Percentiles rank a stretch among this genome's conserved stretches.
Conservation (phyloP, 1,140 invertebrate species). For the Dendroctonus ponderosae region DNA sequence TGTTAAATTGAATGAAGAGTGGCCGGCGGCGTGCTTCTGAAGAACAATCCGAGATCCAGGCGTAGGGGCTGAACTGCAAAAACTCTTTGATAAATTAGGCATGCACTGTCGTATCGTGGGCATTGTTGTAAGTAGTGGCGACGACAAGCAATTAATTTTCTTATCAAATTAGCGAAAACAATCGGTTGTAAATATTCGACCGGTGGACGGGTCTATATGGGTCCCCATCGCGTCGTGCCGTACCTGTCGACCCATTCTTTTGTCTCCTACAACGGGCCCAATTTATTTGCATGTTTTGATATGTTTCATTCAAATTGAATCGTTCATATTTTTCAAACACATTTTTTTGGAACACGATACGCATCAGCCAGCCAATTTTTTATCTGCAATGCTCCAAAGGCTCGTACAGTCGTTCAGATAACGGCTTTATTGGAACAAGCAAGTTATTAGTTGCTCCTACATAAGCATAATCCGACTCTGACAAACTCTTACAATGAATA, state of each 20-base stretch:
- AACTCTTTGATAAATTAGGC: conserved; percentile 37
- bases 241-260: conserved; percentile 25
- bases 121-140: conserved; percentile 46
- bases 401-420: too few species aligned
- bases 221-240: conserved; percentile 27
- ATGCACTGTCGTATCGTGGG: conserved; percentile 30
- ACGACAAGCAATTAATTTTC: conserved; percentile 49
- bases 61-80: conserved; percentile 8
- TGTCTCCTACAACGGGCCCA: conserved; percentile 11
- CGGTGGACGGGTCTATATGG: conserved; percentile 29
- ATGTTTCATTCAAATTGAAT: conserved; percentile 9
- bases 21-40: too few species aligned
- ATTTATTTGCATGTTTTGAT: conserved; percentile 21
- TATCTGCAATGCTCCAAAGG: too few species aligned
- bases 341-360: too few species aligned
- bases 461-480: too few species aligned
- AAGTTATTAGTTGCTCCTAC: too few species aligned
- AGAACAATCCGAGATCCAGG: too few species aligned
- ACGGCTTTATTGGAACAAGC: too few species aligned
- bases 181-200: conserved; percentile 45
- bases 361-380: too few species aligned
- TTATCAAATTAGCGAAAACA: conserved; percentile 49
- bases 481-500: too few species aligned
- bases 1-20: too few species aligned
- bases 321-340: background rate